These are phyloP conservation scores for Liodrosophila aerea DNA, from an alignment of 2,888 invertebrate species.

Conservation along the genomic window DNA sequence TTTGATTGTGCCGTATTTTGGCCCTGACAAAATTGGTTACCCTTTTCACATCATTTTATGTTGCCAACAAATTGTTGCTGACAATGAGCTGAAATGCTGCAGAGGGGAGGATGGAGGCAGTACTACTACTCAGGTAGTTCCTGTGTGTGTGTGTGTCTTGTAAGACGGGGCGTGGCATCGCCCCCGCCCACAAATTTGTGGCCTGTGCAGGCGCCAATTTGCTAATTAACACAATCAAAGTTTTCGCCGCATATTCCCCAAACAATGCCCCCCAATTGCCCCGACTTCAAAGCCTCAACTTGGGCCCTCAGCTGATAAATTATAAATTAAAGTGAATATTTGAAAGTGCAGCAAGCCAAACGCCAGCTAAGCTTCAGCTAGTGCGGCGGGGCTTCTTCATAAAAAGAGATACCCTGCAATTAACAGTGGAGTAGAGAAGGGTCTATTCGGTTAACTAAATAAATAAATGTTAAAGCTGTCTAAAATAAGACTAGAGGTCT, in stretches of 20 bases:
- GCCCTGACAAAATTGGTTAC: conserved; percentile 66
- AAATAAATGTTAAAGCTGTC: no score
- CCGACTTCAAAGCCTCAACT: conserved; percentile 52
- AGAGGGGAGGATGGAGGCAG: neutral
- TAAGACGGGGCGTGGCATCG: neutral
- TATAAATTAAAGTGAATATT: conserved; percentile 75
- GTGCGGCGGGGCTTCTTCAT: conserved; percentile 8
- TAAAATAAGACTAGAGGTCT: no score
- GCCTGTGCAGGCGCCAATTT: conserved; percentile 44
- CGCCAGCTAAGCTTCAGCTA: conserved; percentile 11
- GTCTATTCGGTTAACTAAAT: neutral
- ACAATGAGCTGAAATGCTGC: conserved; percentile 27
- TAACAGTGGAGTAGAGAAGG: neutral
- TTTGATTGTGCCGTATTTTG: conserved; percentile 64
- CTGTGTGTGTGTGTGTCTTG: neutral
- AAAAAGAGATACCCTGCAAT: conserved; percentile 15
- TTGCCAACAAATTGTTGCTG: conserved; percentile 52
- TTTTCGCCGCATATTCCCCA: conserved; percentile 36
- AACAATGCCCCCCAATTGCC: conserved; percentile 24
- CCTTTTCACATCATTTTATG: conserved; percentile 71
- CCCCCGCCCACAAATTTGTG: conserved; percentile 4
- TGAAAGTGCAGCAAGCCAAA: conserved; percentile 21
- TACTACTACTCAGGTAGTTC: conserved; percentile 2
- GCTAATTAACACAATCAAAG: conserved; percentile 73
- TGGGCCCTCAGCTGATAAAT: conserved; percentile 52